phyloP scores from a whole-genome alignment of 1,140 invertebrate species.

The Tetramorium simillimum region DNA sequence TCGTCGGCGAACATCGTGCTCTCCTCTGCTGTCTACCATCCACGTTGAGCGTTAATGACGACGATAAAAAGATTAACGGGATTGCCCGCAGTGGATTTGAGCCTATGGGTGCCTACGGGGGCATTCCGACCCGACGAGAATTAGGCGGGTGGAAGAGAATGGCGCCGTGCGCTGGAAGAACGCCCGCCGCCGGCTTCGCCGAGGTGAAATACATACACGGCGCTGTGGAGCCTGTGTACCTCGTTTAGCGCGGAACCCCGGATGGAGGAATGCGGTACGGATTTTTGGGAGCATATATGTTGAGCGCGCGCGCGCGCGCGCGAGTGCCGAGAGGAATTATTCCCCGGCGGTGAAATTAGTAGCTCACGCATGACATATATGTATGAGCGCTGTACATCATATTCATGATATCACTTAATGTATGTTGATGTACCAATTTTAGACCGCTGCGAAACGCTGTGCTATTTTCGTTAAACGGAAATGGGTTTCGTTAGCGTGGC shows the following conservation, averaged over 20 bases:
- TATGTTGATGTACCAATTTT: constrained; percentile 27
- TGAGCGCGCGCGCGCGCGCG: background rate
- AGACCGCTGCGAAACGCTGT: background rate
- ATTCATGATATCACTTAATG: constrained; percentile 38
- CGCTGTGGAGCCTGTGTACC: background rate
- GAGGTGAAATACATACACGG: constrained; percentile 31
- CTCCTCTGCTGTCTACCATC: constrained; percentile 6
- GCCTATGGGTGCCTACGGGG: constrained; percentile 52
- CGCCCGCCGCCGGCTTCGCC: constrained; percentile 36
- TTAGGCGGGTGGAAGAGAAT: constrained; percentile 51
- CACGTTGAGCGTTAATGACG: constrained; percentile 72
- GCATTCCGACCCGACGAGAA: constrained; percentile 53
- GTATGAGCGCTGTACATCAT: background rate
- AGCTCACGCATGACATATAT: background rate
- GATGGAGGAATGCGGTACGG: constrained; percentile 40
- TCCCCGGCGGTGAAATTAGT: constrained; percentile 37
- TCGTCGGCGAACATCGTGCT: background rate
- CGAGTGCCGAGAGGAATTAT: constrained; percentile 27
- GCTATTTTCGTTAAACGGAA: constrained; percentile 12
- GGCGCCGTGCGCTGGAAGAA: constrained; percentile 32
- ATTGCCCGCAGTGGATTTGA: constrained; percentile 68
- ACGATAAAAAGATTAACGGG: constrained; percentile 77
- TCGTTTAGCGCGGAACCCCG: constrained; percentile 16
- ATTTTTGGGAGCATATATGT: constrained; percentile 26
- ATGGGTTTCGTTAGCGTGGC: background rate